phyloP scores from a whole-genome alignment of 2,888 invertebrate species.

The Cheilosia scutellata region DNA sequence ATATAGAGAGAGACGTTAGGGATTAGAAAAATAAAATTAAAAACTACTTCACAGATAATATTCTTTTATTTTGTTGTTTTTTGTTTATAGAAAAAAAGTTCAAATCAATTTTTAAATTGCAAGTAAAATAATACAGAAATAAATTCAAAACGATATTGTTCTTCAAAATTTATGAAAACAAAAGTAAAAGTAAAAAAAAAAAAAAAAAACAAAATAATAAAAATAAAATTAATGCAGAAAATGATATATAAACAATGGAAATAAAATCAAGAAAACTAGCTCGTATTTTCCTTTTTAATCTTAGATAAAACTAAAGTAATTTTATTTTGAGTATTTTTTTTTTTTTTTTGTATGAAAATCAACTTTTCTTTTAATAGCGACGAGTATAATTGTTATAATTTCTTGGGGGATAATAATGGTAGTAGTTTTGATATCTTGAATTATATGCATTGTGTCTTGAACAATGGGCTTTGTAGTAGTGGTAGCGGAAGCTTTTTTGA shows the following conservation, averaged over 20 bases:
- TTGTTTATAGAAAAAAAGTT: slow-evolving; percentile 62
- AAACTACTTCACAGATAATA: slow-evolving; percentile 65
- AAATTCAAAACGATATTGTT: slow-evolving; percentile 21
- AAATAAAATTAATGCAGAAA: slow-evolving; percentile 42
- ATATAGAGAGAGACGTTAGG: slow-evolving; percentile 54
- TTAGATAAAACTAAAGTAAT: background rate
- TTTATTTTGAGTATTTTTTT: background rate
- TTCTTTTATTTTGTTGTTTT: slow-evolving; percentile 71
- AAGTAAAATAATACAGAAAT: slow-evolving; percentile 22
- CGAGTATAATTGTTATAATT: slow-evolving; percentile 37
- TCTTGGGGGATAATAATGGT: slow-evolving; percentile 52
- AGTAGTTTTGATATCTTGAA: slow-evolving; percentile 62
- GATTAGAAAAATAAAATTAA: slow-evolving; percentile 57
- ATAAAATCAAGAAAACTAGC: slow-evolving; percentile 47
- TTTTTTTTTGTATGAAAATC: background rate
- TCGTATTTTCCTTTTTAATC: slow-evolving; percentile 39
- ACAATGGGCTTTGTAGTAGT: slow-evolving; percentile 53
- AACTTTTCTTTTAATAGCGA: slow-evolving; percentile 33
- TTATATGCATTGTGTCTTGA: slow-evolving; percentile 59
- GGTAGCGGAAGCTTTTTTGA: slow-evolving; percentile 60
- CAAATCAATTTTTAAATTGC: slow-evolving; percentile 19
- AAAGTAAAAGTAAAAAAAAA: slow-evolving; percentile 29
- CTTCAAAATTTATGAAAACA: slow-evolving; percentile 16
- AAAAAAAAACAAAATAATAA: slow-evolving; percentile 4
- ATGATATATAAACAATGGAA: slow-evolving; percentile 40